Evolutionary conservation across 2,888 invertebrate genomes (phyloP), one percentile per base, ranked within the genome.

Genomic region (Hemistola chrysoprasaria): DNA sequence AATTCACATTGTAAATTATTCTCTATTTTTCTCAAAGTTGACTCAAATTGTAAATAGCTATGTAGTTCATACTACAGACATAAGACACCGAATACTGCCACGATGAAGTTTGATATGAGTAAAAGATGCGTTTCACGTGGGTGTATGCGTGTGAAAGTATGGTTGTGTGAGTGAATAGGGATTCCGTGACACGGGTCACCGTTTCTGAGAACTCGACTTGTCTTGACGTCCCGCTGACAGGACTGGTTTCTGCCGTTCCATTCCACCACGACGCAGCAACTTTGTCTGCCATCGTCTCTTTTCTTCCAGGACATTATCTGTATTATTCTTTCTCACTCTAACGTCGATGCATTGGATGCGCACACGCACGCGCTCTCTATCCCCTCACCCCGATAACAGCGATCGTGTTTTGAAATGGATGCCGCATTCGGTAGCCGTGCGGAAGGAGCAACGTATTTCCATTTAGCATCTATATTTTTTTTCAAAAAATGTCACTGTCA

Each of bases 161-260:
- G 56, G 44, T 38, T 53, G 53, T 73, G 77, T 82, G 80, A 79
- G 81, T 59, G 71, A 57, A 67, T 67, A 86, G 88, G 87, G 88
- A 87, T 88, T 88, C 89, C 88, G 81, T 87, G 88, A 87, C 88
- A 87, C 80, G 77, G 88, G 86, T 88, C 88, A 87, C 86, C 76
- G 76, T 87, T 88, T 88, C 88, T 78, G 68, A 86, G 88, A 88
- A 88, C 78, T 75, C 78, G 76, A 76, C 78, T 84, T 76, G 86
- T 84, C 86, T 86, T 87, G 87, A 88, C 78, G 82, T 84, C 77
- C 80, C 82, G 84, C 78, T 88, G 88, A 88, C 87, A 85, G 84
- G 84, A 87, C 87, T 78, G 88, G 88, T 88, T 87, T 84, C 54
- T 82, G 83, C 77, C 73, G 76, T 79, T 78, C 76, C 66, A 72